phyloP scores from a whole-genome alignment of 2,888 invertebrate genomes.

The Sarcophaga rosellei region DNA sequence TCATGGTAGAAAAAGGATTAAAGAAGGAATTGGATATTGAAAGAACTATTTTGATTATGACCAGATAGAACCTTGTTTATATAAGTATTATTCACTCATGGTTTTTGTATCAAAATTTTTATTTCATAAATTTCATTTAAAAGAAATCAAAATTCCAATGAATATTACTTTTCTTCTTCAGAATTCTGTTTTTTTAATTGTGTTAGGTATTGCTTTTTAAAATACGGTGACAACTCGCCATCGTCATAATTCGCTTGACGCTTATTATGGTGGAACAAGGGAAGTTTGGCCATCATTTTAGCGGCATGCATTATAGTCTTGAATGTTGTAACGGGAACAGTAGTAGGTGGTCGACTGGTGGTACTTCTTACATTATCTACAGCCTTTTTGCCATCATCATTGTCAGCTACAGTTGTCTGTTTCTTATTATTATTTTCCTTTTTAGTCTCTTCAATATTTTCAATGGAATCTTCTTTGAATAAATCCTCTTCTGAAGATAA shows the following conservation, averaged over 20 bases:
- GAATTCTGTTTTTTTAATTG: slow-evolving; percentile 32
- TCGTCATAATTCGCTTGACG: slow-evolving; percentile 1
- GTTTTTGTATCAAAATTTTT: background rate
- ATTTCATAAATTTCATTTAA: slow-evolving; percentile 1
- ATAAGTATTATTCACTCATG: too few relatives aligned
- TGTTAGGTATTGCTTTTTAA: slow-evolving; percentile 41
- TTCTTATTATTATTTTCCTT: background rate
- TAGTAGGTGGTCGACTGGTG: background rate
- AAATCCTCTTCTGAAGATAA: slow-evolving; percentile 27
- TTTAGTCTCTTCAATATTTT: background rate
- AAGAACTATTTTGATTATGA: too few relatives aligned
- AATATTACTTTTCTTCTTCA: background rate
- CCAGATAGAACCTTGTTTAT: too few relatives aligned
- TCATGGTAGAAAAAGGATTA: too few relatives aligned
- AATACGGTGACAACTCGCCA: background rate
- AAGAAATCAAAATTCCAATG: background rate
- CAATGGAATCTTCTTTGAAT: slow-evolving; percentile 23
- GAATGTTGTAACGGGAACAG: slow-evolving; percentile 19
- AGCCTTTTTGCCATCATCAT: background rate
- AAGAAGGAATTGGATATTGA: too few relatives aligned
- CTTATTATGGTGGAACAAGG: slow-evolving; percentile 12
- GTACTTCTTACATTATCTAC: background rate
- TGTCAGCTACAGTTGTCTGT: background rate
- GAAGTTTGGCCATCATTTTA: slow-evolving; percentile 14
- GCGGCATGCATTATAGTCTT: slow-evolving; percentile 50